Evolutionary conservation across 2,113 vertebrate species (phyloP).

Genomic region (Erythrocercus mccallii): DNA sequence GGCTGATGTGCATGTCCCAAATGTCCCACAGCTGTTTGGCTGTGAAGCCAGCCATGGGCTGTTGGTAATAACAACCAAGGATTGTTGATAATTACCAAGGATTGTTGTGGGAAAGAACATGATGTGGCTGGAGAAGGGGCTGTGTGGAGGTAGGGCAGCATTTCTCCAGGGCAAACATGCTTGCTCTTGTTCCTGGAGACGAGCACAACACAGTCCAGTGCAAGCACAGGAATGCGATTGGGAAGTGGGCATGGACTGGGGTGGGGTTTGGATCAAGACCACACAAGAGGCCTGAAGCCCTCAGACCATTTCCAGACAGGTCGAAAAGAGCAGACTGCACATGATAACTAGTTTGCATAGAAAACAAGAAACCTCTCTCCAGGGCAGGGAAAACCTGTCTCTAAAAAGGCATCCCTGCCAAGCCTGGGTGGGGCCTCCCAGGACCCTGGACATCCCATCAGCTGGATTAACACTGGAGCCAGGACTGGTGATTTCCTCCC

Average conservation of each 20-base stretch:
- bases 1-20: not conserved
- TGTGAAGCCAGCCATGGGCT: not conserved
- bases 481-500: not conserved
- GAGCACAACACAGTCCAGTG: not conserved
- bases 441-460: not conserved
- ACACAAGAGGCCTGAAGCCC: not conserved
- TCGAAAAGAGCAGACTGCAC: not conserved
- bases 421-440: not conserved
- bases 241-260: accelerated
- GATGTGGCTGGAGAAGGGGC: not conserved
- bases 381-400: not conserved
- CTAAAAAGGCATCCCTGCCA: not conserved
- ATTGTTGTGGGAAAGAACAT: not conserved
- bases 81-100: not conserved
- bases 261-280: not conserved
- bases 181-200: not conserved
- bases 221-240: accelerated
- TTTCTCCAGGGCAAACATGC: accelerated
- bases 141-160: not conserved
- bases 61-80: not conserved
- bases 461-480: not conserved
- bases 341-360: not conserved
- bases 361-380: not conserved
- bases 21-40: accelerated
- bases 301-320: not conserved